phyloP scores from a whole-genome alignment of 2,888 invertebrate species.

The Sisyra terminalis region DNA sequence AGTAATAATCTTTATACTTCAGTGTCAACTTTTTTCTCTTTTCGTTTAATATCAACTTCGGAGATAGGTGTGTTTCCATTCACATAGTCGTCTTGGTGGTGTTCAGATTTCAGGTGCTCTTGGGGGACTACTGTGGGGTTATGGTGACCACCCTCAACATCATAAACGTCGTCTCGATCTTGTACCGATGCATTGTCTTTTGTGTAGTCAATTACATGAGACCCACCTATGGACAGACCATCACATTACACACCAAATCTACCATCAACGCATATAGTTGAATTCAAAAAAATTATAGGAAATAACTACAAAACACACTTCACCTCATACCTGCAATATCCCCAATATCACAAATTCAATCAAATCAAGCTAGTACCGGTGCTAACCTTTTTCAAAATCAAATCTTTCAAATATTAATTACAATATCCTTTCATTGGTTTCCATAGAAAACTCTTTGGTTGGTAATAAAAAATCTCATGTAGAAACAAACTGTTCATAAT shows the following conservation, averaged over 20 bases:
- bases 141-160: conserved; percentile 21
- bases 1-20: conserved; percentile 29
- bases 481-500: too few relatives aligned
- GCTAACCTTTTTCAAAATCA: too few relatives aligned
- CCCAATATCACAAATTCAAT: too few relatives aligned
- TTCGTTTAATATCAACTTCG: conserved; percentile 36
- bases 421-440: too few relatives aligned
- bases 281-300: too few relatives aligned
- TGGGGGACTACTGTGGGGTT: conserved; percentile 19
- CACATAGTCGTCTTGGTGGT: conserved; percentile 22
- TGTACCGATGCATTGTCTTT: conserved; percentile 13
- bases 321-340: too few relatives aligned
- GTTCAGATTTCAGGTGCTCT: conserved; percentile 33
- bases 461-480: too few relatives aligned
- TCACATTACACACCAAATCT: neutral
- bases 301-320: too few relatives aligned
- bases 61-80: conserved; percentile 29
- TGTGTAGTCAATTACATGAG: conserved; percentile 29
- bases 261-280: too few relatives aligned
- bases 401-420: too few relatives aligned
- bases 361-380: too few relatives aligned
- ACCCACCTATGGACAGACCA: conserved; percentile 19
- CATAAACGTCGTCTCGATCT: conserved; percentile 16
- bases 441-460: too few relatives aligned
- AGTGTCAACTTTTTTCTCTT: conserved; percentile 39